Base-by-base conservation (phyloP, 2,797 vertebrate species). In the Brachymystax lenok region DNA sequence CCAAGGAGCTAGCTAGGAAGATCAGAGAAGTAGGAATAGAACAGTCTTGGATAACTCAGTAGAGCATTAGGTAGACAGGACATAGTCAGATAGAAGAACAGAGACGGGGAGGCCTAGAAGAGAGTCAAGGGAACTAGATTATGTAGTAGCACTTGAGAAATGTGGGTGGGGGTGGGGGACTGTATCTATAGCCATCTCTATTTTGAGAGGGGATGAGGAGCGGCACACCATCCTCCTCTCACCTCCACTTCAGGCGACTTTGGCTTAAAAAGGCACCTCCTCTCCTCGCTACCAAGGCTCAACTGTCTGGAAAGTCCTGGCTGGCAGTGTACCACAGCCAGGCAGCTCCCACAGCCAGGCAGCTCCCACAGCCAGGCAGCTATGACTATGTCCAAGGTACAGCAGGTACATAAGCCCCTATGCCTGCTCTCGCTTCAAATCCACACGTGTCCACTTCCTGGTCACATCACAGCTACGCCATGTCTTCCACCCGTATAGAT, bases 161-260 rank as follows among this genome's bases (percentile, higher is more conserved):
- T 35, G 7, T 35, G 35, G 35, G 35, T 35, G 33, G 33, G 1
- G 30, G 30, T 4, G 40, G 40, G 35, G 35, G 7, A 46, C 10
- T 46, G 40, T 46, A 12, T 46, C 59, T 19, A 19, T 16, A 74
- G 80, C 72, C 80, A 71, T 68, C 78, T 77, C 76, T 66, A 77
- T 30, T 17, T 30, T 19, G 28, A 68, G 72, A 74, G 33, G 74
- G 67, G 69, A 40, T 70, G 68, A 71, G 67, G 78, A 76, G 71
- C 73, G 78, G 83, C 84, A 88, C 40, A 46, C 40, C 40, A 46
- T 46, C 8, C 40, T 40, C 40, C 7, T 35, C 33, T 35, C 33
- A 35, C 33, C 5, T 30, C 30, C 30, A 30, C 82, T 86, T 86
- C 77, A 86, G 86, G 80, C 74, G 80, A 82, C 78, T 83, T 79